Conservation (phyloP, 2,797 vertebrate genomes). For the Chelmon rostratus region DNA sequence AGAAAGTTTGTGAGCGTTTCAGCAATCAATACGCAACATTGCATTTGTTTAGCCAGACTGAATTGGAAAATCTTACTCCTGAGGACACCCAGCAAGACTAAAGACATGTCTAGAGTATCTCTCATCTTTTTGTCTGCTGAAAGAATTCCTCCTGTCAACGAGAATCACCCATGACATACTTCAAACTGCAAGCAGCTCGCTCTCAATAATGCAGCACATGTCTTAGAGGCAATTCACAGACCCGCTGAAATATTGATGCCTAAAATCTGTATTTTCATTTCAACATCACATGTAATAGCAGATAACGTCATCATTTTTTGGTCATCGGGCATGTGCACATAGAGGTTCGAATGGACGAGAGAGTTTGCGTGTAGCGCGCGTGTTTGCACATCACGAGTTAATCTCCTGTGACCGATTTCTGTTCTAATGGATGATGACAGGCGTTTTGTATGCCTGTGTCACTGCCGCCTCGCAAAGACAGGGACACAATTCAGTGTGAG, state of each 20-base stretch:
- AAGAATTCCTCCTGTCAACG: conserved; percentile 71
- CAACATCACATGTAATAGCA: conserved; percentile 49
- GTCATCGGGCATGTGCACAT: background rate
- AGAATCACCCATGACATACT: conserved; percentile 78
- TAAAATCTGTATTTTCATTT: conserved; percentile 81
- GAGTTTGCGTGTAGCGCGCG: conserved; percentile 37
- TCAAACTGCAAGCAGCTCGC: conserved; percentile 74
- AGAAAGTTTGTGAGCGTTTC: conserved; percentile 7
- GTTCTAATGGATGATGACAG: conserved; percentile 70
- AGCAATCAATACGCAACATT: conserved; percentile 21
- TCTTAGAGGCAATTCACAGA: conserved; percentile 76
- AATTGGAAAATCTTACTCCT: conserved; percentile 16
- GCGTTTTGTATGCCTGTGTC: conserved; percentile 70
- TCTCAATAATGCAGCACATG: conserved; percentile 80
- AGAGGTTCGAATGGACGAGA: background rate
- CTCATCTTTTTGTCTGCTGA: conserved; percentile 58
- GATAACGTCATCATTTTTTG: conserved; percentile 50
- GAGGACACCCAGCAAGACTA: conserved; percentile 48
- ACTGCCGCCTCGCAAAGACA: conserved; percentile 45
- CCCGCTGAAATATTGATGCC: conserved; percentile 79
- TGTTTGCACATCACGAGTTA: conserved; percentile 32
- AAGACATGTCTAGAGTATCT: conserved; percentile 45
- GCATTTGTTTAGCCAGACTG: conserved; percentile 24
- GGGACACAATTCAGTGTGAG: conserved; percentile 47
- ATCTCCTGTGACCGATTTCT: conserved; percentile 62